phyloP scores from a whole-genome alignment of 2,797 vertebrate species.

The Buceros bicornis region DNA sequence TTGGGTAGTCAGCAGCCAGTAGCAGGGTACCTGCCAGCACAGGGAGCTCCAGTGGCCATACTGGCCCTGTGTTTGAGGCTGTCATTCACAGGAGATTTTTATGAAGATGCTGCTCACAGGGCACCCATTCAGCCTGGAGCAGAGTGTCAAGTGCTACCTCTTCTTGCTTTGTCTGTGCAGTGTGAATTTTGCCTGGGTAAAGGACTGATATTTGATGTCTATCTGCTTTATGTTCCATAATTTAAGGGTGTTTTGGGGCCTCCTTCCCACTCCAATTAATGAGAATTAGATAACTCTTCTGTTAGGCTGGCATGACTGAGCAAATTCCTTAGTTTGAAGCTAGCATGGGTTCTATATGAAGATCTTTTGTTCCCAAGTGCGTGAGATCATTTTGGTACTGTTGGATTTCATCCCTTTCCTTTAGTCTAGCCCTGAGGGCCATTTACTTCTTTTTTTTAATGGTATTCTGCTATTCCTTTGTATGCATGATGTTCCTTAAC shows the following conservation, averaged over 20 bases:
- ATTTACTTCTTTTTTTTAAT: not conserved
- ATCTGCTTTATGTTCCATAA: not conserved
- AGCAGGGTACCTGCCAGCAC: not conserved
- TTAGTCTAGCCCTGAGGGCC: not conserved
- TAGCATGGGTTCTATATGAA: not conserved
- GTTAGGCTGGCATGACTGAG: not conserved
- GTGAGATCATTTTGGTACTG: constrained; percentile 22
- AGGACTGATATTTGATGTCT: not conserved
- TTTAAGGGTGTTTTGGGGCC: not conserved
- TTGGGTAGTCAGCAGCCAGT: not conserved
- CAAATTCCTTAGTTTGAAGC: not conserved
- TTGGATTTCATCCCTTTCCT: not conserved
- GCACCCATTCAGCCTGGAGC: not conserved
- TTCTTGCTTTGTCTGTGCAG: not conserved
- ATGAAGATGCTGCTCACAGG: not conserved
- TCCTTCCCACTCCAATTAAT: not conserved
- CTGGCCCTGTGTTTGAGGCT: not conserved
- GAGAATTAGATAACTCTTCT: not conserved
- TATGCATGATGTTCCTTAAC: constrained; percentile 26
- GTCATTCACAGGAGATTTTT: not conserved
- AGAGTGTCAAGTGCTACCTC: not conserved
- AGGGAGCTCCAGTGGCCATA: not conserved
- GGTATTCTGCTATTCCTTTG: not conserved
- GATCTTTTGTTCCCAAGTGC: not conserved
- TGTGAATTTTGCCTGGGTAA: not conserved